phyloP scores from a whole-genome alignment of 2,888 invertebrate genomes.

The Dicyrtomina minuta region DNA sequence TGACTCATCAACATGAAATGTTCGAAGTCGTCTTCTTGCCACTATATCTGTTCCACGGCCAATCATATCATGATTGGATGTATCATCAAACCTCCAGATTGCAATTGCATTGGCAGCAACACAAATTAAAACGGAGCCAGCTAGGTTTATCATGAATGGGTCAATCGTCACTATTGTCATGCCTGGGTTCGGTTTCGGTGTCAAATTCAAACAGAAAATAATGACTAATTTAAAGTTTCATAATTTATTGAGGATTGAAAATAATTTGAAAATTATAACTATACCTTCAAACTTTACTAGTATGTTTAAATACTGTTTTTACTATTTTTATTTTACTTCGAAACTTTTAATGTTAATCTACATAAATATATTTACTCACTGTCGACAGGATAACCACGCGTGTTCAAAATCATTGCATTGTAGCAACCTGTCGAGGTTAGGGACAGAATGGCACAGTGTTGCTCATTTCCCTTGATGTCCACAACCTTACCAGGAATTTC shows the following conservation, averaged over 20 bases:
- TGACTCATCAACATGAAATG: conserved; percentile 77
- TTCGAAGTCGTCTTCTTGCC: conserved; percentile 64
- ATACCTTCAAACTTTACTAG: conserved; percentile 82
- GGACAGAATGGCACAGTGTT: conserved; percentile 41
- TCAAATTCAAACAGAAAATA: background rate
- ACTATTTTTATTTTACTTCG: conserved; percentile 55
- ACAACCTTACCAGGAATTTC: conserved; percentile 49
- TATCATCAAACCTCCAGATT: conserved; percentile 40
- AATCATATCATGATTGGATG: conserved; percentile 35
- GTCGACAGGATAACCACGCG: conserved; percentile 18
- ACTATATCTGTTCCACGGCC: conserved; percentile 50
- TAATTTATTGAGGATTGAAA: conserved; percentile 57
- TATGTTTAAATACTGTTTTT: conserved; percentile 66
- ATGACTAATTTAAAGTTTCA: background rate
- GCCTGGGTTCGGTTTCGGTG: background rate
- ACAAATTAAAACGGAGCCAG: conserved; percentile 33
- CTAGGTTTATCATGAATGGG: conserved; percentile 40
- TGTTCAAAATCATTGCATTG: conserved; percentile 19
- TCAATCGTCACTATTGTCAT: conserved; percentile 33
- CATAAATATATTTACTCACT: conserved; percentile 7
- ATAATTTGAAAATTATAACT: conserved; percentile 74
- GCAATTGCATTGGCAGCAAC: conserved; percentile 38
- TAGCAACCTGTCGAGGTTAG: conserved; percentile 20
- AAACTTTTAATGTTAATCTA: conserved; percentile 5
- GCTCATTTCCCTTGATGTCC: conserved; percentile 49